phyloP scores from a whole-genome alignment of 2,888 invertebrate genomes.

The Penaeus monodon region DNA sequence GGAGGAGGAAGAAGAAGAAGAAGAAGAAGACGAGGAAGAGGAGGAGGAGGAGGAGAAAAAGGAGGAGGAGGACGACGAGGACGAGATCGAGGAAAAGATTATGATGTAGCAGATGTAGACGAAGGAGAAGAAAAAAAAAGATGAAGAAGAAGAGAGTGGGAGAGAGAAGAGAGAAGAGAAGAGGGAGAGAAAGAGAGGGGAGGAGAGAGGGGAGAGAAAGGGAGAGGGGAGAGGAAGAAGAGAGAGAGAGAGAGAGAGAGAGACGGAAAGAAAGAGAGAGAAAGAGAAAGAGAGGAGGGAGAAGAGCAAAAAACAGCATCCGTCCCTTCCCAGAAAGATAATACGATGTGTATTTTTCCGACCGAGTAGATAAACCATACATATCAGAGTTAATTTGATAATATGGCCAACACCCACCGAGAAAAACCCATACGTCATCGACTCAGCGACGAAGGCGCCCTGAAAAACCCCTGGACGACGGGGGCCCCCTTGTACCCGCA shows the following conservation, averaged over 20 bases:
- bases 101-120: conserved; percentile 6
- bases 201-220: conserved; percentile 6
- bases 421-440: no score
- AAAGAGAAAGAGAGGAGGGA: conserved; percentile 12
- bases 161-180: neutral
- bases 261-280: conserved; percentile 18
- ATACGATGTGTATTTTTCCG: neutral
- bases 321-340: conserved; percentile 8
- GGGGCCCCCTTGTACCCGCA: no score
- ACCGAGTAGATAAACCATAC: neutral
- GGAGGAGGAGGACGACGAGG: neutral
- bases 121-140: neutral
- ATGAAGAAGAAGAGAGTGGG: neutral
- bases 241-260: conserved; percentile 34
- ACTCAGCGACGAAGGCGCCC: no score
- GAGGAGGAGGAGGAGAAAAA: neutral
- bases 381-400: neutral
- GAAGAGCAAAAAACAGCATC: neutral
- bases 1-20: neutral
- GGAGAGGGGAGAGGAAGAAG: neutral
- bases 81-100: neutral
- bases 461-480: no score
- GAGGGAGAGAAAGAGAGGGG: neutral
- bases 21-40: neutral
- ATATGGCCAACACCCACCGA: no score